A percentile compares a stretch with the other conserved stretches of the same genome.
phyloP scores from a whole-genome alignment of 2,113 vertebrate genomes.

The Dicaeum eximium region DNA sequence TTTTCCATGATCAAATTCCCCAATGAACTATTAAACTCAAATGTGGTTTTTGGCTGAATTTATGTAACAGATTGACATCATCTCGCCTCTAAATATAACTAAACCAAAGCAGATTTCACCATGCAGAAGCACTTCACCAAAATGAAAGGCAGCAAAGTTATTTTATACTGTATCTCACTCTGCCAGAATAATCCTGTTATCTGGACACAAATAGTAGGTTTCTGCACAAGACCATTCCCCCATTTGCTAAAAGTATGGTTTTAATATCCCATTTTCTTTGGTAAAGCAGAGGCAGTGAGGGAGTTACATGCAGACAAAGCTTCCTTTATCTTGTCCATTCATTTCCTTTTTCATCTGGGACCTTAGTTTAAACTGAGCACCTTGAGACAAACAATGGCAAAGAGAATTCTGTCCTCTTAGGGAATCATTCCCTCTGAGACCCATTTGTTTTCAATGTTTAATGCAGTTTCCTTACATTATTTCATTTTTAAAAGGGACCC shows the following conservation, averaged over 20 bases:
- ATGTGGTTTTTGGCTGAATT: constrained; percentile 50
- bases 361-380: not conserved
- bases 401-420: not conserved
- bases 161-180: not conserved
- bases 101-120: constrained; percentile 42
- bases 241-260: accelerated
- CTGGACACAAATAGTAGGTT: not conserved
- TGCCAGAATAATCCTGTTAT: not conserved
- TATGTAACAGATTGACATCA: constrained; percentile 49
- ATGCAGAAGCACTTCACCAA: not conserved
- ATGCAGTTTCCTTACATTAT: not conserved
- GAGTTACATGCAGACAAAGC: not conserved
- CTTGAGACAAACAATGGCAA: not conserved
- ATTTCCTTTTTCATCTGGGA: not conserved
- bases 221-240: not conserved
- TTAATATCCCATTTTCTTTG: not conserved
- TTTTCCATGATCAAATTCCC: constrained; percentile 62
- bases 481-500: not conserved
- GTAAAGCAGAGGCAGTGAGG: not conserved
- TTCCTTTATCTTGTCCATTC: not conserved
- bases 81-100: constrained; percentile 28
- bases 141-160: not conserved
- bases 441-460: not conserved
- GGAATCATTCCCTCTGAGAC: not conserved
- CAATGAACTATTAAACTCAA: constrained; percentile 39